Percentiles rank a stretch among this genome's conserved stretches.
These are phyloP conservation scores for Lepidocyrtinus sp. DNA, from an alignment of 2,888 invertebrate genomes.

Conservation along the genomic window DNA sequence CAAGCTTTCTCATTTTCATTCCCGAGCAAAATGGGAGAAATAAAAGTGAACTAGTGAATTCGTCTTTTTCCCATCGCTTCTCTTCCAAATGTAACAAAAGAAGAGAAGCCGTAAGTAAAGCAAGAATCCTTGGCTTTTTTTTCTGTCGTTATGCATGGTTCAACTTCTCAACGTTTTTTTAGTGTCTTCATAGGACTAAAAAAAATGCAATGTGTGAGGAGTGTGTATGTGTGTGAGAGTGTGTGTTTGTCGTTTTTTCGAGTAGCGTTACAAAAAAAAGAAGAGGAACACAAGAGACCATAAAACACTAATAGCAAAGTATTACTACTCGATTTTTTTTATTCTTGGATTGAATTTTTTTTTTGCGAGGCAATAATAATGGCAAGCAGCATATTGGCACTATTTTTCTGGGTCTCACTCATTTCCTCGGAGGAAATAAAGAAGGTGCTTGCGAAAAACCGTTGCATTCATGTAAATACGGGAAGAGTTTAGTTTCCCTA, in stretches of 20 bases:
- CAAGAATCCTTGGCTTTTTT: constrained; percentile 6
- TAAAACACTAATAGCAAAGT: constrained; percentile 16
- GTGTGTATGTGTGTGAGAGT: not conserved
- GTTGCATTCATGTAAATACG: not conserved
- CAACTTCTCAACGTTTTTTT: constrained; percentile 6
- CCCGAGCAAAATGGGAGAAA: constrained; percentile 16
- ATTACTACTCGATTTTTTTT: constrained; percentile 16
- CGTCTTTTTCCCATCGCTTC: constrained; percentile 5
- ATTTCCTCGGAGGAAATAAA: constrained; percentile 10
- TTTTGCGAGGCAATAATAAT: constrained; percentile 44
- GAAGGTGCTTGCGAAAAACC: constrained; percentile 14
- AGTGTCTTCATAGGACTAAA: constrained; percentile 8
- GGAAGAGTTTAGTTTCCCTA: not conserved
- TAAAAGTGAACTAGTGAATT: constrained; percentile 6
- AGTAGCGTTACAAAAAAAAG: constrained; percentile 19
- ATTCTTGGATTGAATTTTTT: constrained; percentile 30
- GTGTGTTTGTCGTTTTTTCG: constrained; percentile 1
- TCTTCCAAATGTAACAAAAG: constrained; percentile 14
- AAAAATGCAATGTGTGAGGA: not conserved
- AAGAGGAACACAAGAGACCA: constrained; percentile 20
- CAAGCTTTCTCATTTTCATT: constrained; percentile 21
- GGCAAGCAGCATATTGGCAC: constrained; percentile 49
- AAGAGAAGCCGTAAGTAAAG: not conserved
- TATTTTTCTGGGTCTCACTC: constrained; percentile 31
- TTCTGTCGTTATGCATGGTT: constrained; percentile 15